Base-by-base conservation (phyloP, 2,113 vertebrate genomes). In the Nymphicus hollandicus region DNA sequence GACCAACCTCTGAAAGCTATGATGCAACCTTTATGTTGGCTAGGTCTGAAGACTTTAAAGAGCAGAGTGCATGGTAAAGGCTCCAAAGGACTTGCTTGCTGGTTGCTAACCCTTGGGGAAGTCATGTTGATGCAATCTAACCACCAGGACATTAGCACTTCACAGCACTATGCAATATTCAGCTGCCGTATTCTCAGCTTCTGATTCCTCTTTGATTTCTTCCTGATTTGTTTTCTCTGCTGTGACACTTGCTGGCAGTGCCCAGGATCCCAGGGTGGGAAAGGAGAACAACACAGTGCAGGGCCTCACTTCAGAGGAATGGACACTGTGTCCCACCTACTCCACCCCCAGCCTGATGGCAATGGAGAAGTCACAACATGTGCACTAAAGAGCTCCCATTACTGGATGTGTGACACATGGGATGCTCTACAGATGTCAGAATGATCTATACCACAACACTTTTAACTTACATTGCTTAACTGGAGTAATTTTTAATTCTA, bases 261-360 rank as follows among this genome's bases (percentile, higher is more conserved):
- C 16, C 19, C 69, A 55, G 41, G 25, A 17, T 66, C 43, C n/a
- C 1, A 19, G 15, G 20, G 8, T 25, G 1, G 0, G n/a, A 20
- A 14, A 79, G 71, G 31, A 74, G 47, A 33, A 19, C 37, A 47
- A 18, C 1, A 0, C 0, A 0, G 16, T 15, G 11, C 0, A 1
- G 17, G 29, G 11, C 13, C 39, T 47, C 1, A 0, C 19, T 50
- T 58, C 41, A 20, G 20, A 9, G 20, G 20, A 52, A 76, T 58
- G 47, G 27, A 66, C 20, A 31, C 13, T 0, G 0, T 2, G 5
- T 79, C 37, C 43, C 55, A 81, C 15, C 39, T 10, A 13, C 46
- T n/a, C 61, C 2, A 3, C 13, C 27, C 52, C 53, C n/a, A 72
- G 1, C 14, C n/a, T 29, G 43, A 7, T 0, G 0, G 33, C 19